Evolutionary conservation across 2,113 vertebrate genomes (phyloP), one percentile per base, ranked within the genome.

Genomic region (Pontoporia blainvillei): DNA sequence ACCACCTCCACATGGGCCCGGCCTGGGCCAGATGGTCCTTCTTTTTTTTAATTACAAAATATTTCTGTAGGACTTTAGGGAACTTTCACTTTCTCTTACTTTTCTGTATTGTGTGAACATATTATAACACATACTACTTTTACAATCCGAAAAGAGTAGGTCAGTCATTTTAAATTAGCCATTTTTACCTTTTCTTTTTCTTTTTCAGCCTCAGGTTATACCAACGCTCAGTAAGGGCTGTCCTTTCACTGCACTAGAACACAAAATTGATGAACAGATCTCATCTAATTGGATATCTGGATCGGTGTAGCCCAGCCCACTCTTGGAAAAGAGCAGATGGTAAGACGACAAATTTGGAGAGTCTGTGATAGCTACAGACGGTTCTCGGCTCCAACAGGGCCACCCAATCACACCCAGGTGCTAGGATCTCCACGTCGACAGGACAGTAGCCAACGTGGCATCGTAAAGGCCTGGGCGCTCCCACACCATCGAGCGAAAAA

Each of bases 401-500:
- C 39, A 12, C 9, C 41, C 5, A 0, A 5, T 31, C 52, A 36
- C 29, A 1, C 23, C 13, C 59, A 0, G 6, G 0, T 9, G 27
- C 59, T 46, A 3, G 41, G n/a, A 34, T 18, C 46, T 39, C 57
- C 36, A 3, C 8, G 5, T 46, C 20, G 29, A 0, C 5, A 75
- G 64, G 44, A 41, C 52, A 25, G 3, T 3, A 61, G 62, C 57
- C 36, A 62, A 2, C 0, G 0, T 5, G 17, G n/a, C 12, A 15
- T 2, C 27, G 27, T 4, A 1, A 59, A 20, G 21, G 3, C 67
- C 62, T 46, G 34, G 1, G 4, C 0, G 12, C 9, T 12, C 6
- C 64, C 41, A 5, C 0, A 5, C 3, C 49, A 66, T 11, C 46
- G 18, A 85, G 36, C 49, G 85, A 57, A 61, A 21, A 54, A n/a